Conservation (phyloP, 1,140 invertebrate genomes). For the Melipona quadrifasciata region DNA sequence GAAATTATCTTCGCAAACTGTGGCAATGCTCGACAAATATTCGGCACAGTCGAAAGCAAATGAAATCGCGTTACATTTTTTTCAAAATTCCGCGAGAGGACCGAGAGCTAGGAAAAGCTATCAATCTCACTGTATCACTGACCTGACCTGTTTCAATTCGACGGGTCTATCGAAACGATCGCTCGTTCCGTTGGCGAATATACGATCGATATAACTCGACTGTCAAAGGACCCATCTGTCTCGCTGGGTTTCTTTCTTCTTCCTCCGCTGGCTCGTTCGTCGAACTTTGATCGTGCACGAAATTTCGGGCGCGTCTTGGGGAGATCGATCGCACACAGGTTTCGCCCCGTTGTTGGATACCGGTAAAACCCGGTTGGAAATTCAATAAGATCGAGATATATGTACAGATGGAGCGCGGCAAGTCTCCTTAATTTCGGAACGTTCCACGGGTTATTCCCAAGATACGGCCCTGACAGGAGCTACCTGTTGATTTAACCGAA, state of each 20-base stretch:
- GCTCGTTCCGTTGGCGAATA: background rate
- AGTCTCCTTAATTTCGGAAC: constrained; percentile 39
- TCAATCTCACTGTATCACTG: background rate
- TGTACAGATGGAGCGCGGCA: background rate
- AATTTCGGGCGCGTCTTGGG: background rate
- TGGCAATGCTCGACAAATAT: too few species aligned
- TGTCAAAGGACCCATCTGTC: background rate
- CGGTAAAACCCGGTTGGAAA: constrained; percentile 3
- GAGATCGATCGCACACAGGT: constrained; percentile 20
- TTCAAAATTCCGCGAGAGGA: background rate
- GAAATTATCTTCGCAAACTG: background rate
- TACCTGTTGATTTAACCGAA: constrained; percentile 62
- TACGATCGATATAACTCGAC: background rate
- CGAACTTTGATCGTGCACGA: background rate
- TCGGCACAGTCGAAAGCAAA: too few species aligned
- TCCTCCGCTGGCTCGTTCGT: background rate
- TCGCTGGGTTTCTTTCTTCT: background rate
- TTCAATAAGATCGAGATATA: constrained; percentile 16
- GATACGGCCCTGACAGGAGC: constrained; percentile 61
- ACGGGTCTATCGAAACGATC: background rate
- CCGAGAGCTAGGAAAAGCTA: background rate
- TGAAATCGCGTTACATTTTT: too few species aligned
- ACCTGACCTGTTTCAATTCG: background rate
- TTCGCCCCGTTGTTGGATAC: background rate
- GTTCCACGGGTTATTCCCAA: constrained; percentile 50